Evolutionary conservation across 2,797 vertebrate genomes (phyloP).

Genomic region (Hippopotamyrus pictus): DNA sequence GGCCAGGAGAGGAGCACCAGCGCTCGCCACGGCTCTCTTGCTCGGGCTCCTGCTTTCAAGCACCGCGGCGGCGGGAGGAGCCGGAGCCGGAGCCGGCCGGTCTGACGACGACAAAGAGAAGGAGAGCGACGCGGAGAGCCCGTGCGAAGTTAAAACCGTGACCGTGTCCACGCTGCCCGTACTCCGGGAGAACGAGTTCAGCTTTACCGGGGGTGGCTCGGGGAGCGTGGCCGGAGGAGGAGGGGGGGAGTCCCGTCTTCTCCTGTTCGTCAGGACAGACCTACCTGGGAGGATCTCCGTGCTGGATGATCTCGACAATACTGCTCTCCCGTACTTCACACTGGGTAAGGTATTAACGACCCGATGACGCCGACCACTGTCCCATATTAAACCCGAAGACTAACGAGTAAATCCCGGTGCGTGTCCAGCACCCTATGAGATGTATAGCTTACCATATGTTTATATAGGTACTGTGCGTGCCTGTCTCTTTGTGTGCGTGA

Average conservation of each 20-base stretch:
- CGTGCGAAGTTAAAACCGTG: slow-evolving; percentile 83
- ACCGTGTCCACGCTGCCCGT: slow-evolving; percentile 92
- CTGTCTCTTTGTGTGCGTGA: background rate
- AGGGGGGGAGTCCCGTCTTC: slow-evolving; percentile 79
- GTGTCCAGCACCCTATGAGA: background rate
- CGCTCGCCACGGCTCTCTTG: slow-evolving; percentile 32
- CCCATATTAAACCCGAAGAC: slow-evolving; percentile 5
- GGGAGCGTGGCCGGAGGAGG: slow-evolving; percentile 45
- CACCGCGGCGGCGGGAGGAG: slow-evolving; percentile 31
- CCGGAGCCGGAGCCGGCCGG: slow-evolving; percentile 40
- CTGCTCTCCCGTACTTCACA: slow-evolving; percentile 96
- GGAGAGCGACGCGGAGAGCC: slow-evolving; percentile 58
- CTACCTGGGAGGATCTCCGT: slow-evolving; percentile 89
- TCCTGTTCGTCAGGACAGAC: slow-evolving; percentile 90
- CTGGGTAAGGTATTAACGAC: slow-evolving; percentile 71
- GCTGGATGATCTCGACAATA: slow-evolving; percentile 97
- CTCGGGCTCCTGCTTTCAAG: slow-evolving; percentile 43
- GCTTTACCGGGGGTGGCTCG: slow-evolving; percentile 73
- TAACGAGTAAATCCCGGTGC: background rate
- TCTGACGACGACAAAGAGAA: slow-evolving; percentile 52
- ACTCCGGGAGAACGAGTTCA: slow-evolving; percentile 88
- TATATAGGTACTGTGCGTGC: background rate
- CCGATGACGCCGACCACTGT: slow-evolving; percentile 8
- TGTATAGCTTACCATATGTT: background rate
- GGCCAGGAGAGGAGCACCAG: slow-evolving; percentile 49